Evolutionary conservation across 2,888 invertebrate species (phyloP), one percentile per base, ranked within the genome.

Genomic region (Amaurobius ferox): DNA sequence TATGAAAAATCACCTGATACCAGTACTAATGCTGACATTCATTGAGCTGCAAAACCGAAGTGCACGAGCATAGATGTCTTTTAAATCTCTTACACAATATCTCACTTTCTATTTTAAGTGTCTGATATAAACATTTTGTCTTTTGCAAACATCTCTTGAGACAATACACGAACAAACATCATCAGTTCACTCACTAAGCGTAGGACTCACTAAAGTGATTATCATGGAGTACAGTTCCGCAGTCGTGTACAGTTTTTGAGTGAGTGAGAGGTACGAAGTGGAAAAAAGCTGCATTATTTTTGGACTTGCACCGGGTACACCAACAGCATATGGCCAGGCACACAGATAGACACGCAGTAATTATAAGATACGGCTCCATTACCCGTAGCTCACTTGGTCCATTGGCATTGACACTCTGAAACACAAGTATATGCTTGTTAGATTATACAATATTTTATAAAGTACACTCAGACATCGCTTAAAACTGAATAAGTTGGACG

Each of bases 341-440:
- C 68, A 76, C 70, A 83, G 67, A 74, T 70, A 71, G 71, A 77
- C 77, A 83, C 70, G 77, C 48, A 74, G 40, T 81, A 23, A 55
- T 55, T 62, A 71, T 44, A 68, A 86, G 64, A 78, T 86, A 79
- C 79, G 68, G 79, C 39, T 79, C 67, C 67, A 44, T 19, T 86
- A 86, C 86, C 86, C 86, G 86, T 86, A 86, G 74, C 78, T 86
- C 78, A 40, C 79, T 86, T 86, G 86, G 86, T 86, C 86, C 86
- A 66, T 83, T 71, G 39, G 26, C 76, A 71, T 77, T 39, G 71
- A 83, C 77, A 83, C 71, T 61, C 83, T 83, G 30, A 48, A 77
- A 79, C 2, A 28, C 29, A 79, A 5, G n/a, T n/a, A n/a, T n/a
- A n/a, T n/a, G n/a, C n/a, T n/a, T n/a, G n/a, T n/a, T n/a, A n/a